These are phyloP conservation scores for Ectropis grisescens DNA, from an alignment of 1,140 invertebrate genomes.

Conservation along the genomic window DNA sequence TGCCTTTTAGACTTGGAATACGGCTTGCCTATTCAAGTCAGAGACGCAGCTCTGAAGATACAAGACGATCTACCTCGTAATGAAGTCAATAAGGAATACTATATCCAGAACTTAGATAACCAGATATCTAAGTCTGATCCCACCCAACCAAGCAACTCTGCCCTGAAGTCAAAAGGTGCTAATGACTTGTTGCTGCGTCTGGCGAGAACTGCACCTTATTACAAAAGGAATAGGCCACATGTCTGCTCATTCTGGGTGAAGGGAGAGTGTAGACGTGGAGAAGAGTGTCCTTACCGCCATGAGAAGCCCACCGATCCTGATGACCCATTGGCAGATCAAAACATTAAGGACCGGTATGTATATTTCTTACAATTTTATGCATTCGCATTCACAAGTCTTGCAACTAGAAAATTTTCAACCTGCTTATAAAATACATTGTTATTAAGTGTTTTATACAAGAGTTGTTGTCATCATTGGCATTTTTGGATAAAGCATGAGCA, in stretches of 20 bases:
- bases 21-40: conserved; percentile 93
- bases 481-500: too few relatives aligned
- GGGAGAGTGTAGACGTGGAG: conserved; percentile 98
- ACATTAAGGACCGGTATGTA: conserved; percentile 96
- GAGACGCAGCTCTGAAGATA: conserved; percentile 95
- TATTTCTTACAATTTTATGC: too few relatives aligned
- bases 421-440: too few relatives aligned
- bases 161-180: conserved; percentile 81
- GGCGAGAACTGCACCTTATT: conserved; percentile 97
- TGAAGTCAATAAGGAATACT: conserved; percentile 99
- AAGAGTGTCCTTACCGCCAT: conserved; percentile 99
- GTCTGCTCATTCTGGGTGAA: conserved; percentile 99
- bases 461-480: too few relatives aligned
- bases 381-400: neutral
- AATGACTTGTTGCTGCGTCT: conserved; percentile 94
- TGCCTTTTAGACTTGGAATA: conserved; percentile 98
- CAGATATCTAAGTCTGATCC: conserved; percentile 75
- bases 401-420: neutral
- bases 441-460: too few relatives aligned
- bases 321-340: conserved; percentile 98
- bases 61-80: conserved; percentile 96
- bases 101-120: conserved; percentile 94
- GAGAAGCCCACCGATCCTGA: conserved; percentile 99
- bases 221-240: conserved; percentile 98
- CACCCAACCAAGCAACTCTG: conserved; percentile 75